These are phyloP conservation scores for Drosophila subpulchrella DNA, from an alignment of 1,140 invertebrate genomes.

Conservation along the genomic window DNA sequence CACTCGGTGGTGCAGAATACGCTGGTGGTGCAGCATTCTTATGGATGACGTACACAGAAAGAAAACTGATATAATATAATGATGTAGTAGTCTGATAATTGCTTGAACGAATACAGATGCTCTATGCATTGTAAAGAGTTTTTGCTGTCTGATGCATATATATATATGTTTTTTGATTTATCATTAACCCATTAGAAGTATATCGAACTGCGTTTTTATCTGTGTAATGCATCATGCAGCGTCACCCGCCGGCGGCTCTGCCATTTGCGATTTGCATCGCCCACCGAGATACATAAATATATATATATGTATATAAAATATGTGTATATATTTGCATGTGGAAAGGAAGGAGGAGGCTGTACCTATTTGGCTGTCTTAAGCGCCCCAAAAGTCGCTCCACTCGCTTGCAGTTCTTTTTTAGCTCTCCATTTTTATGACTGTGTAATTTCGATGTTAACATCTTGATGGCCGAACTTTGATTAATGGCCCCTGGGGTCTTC, in stretches of 20 bases:
- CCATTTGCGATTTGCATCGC: conserved; percentile 65
- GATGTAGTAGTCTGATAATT: too few relatives aligned
- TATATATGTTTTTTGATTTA: neutral
- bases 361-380: neutral
- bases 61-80: neutral
- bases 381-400: conserved; percentile 1
- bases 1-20: conserved; percentile 5
- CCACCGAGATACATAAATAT: conserved; percentile 9
- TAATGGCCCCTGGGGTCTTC: conserved; percentile 27
- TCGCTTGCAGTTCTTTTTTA: neutral
- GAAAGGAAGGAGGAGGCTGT: neutral
- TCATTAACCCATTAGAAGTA: neutral
- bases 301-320: too few relatives aligned
- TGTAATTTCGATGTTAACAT: conserved; percentile 52
- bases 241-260: conserved; percentile 30
- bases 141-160: neutral
- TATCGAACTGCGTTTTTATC: neutral
- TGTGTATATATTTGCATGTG: neutral
- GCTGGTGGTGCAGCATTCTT: neutral
- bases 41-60: conserved; percentile 3
- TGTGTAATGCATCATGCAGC: conserved; percentile 10
- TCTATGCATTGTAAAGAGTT: neutral
- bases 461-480: conserved; percentile 53
- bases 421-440: conserved; percentile 31
- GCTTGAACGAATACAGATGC: neutral